A percentile compares a stretch with the other conserved stretches of the same genome.
Evolutionary conservation across 2,797 vertebrate genomes (phyloP).

Genomic region (Semaprochilodus insignis): DNA sequence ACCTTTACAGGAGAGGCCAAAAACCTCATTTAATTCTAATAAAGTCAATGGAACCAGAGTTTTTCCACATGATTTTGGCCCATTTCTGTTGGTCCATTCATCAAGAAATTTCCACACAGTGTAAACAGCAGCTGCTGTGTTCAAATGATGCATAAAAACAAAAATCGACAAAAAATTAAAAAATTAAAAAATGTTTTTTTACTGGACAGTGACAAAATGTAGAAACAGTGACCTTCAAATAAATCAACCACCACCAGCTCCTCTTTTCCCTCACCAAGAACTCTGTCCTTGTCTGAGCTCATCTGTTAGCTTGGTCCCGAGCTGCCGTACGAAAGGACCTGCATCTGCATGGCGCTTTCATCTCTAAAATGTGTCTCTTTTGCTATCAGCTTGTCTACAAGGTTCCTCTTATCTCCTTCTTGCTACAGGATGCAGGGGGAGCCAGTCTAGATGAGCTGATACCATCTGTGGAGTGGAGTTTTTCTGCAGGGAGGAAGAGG

Average conservation of each 20-base stretch:
- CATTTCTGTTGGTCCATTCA: too few species aligned
- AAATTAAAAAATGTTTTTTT: neutral
- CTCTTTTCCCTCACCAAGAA: neutral
- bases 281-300: neutral
- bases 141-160: too few species aligned
- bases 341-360: conserved; percentile 3
- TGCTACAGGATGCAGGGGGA: conserved; percentile 29
- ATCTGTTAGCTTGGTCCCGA: neutral
- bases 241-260: neutral
- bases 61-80: too few species aligned
- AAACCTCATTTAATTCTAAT: too few species aligned
- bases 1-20: too few species aligned
- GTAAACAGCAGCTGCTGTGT: too few species aligned
- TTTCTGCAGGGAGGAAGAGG: conserved; percentile 48
- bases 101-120: neutral
- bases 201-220: too few species aligned
- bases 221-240: neutral
- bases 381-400: conserved; percentile 17
- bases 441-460: conserved; percentile 62
- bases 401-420: conserved; percentile 54
- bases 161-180: too few species aligned
- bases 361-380: conserved; percentile 27
- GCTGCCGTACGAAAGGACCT: neutral
- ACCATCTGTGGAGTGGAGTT: conserved; percentile 52
- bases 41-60: too few species aligned